Evolutionary conservation across 2,888 invertebrate species (phyloP).

Genomic region (Stenolophus ochropezus): DNA sequence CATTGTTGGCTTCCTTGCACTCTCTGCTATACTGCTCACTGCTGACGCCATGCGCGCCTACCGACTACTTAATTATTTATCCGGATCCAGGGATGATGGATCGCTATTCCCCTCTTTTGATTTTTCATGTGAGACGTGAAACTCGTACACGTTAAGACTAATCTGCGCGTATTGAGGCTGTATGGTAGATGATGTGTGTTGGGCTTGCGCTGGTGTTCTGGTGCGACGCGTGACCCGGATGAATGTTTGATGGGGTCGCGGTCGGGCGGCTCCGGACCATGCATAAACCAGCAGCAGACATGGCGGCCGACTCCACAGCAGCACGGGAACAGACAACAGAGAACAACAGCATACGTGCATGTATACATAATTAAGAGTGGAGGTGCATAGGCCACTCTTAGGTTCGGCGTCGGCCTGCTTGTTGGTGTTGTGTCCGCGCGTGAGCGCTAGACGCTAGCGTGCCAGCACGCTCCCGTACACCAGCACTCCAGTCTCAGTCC

Average conservation of each 20-base stretch:
- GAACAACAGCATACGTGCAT: neutral
- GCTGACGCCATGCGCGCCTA: slow-evolving; percentile 2
- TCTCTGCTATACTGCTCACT: neutral
- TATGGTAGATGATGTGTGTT: slow-evolving; percentile 20
- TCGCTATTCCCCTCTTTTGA: slow-evolving; percentile 58
- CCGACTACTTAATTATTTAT: slow-evolving; percentile 59
- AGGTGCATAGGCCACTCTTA: neutral
- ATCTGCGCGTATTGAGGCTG: slow-evolving; percentile 55
- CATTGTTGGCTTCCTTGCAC: slow-evolving; percentile 31
- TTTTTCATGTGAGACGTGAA: slow-evolving; percentile 57
- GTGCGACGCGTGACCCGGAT: slow-evolving; percentile 68
- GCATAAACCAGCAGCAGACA: slow-evolving; percentile 69
- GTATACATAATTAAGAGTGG: neutral
- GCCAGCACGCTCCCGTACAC: neutral
- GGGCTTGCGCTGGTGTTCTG: slow-evolving; percentile 11
- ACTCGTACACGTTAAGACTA: slow-evolving; percentile 51
- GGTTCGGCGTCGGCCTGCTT: neutral
- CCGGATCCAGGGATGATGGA: slow-evolving; percentile 57
- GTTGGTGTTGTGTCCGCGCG: slow-evolving; percentile 38
- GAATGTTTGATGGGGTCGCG: slow-evolving; percentile 69
- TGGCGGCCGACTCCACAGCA: slow-evolving; percentile 68
- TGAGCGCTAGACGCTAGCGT: too few relatives aligned
- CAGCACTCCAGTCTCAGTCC: slow-evolving; percentile 52
- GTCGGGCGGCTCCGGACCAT: slow-evolving; percentile 65
- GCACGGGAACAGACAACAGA: slow-evolving; percentile 65